Conservation (phyloP, 2,888 invertebrate species). For the Phengaris arion region DNA sequence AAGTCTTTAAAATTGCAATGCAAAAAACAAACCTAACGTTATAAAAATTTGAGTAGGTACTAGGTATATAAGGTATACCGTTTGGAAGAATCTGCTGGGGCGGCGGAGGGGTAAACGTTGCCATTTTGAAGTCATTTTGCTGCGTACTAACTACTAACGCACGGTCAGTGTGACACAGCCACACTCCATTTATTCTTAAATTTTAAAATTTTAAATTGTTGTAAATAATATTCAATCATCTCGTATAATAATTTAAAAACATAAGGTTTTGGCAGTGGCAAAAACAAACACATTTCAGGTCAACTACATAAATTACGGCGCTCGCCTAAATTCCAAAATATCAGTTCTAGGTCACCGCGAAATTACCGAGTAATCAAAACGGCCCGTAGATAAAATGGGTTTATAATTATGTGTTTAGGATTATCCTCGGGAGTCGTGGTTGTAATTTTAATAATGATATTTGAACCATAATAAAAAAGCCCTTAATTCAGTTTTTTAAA, state of each 20-base stretch:
- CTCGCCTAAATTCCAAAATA: conserved; percentile 38
- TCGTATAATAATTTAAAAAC: background rate
- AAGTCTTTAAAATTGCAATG: too few relatives aligned
- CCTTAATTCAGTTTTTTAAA: background rate
- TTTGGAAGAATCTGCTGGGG: too few relatives aligned
- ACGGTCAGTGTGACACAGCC: conserved; percentile 1
- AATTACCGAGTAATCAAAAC: conserved; percentile 33
- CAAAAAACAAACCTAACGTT: too few relatives aligned
- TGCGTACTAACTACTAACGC: background rate
- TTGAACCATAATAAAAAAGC: background rate
- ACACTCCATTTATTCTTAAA: background rate
- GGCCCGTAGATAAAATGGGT: background rate
- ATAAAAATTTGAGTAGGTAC: too few relatives aligned
- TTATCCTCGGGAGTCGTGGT: background rate
- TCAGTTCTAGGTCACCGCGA: conserved; percentile 38
- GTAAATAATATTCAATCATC: background rate
- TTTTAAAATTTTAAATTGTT: too few relatives aligned
- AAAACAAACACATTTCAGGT: conserved; percentile 17
- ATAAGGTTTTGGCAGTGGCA: conserved; percentile 2
- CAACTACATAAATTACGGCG: conserved; percentile 18
- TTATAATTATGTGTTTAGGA: background rate
- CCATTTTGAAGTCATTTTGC: background rate
- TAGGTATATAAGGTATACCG: too few relatives aligned
- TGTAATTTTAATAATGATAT: background rate
- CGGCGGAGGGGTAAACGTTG: background rate